Base-by-base conservation (phyloP, 2,888 invertebrate species). In the Agonum fuliginosum region DNA sequence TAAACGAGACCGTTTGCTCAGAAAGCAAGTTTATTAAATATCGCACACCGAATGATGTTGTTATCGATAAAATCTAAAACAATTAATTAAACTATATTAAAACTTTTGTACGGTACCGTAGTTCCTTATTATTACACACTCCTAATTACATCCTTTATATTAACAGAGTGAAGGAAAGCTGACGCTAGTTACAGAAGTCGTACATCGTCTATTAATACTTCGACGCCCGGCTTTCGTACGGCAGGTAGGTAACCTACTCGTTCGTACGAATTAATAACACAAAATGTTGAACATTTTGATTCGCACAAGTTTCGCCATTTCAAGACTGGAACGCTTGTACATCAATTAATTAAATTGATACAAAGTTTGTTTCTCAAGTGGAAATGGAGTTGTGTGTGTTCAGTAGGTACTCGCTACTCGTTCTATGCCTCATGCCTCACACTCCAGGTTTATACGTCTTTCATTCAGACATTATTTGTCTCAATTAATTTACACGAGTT, bases 261-360 rank as follows among this genome's bases (percentile, higher is more conserved):
- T 24, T 4, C 54, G 46, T 54, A 24, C 54, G 22, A 22, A 12
- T 5, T 54, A 54, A 54, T 54, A 54, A 54, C 54, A 54, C 22
- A 54, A 54, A 54, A 54, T 54, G 54, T 24, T n/a, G 24, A 54
- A 54, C 54, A 24, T 54, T 54, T 54, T 54, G 54, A 54, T 54
- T 27, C 24, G 54, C 4, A 22, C 22, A 54, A 54, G 54, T 51
- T 43, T 54, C 54, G 54, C 54, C 37, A 12, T 54, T 12, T 54
- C 12, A 24, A 54, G 46, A 54, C 34, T 19, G 34, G 20, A 65
- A 41, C 67, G 58, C 62, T 58, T 62, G 65, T 74, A 74, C 62
- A 62, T 74, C 74, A 65, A 74, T 74, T 74, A 74, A 74, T 74
- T 62, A 74, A 74, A 62, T 65, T 74, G 43, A 62, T 74, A 46